Evolutionary conservation across 2,888 invertebrate species (phyloP), one percentile per base, ranked within the genome.

Genomic region (Zaprionus bogoriensis): DNA sequence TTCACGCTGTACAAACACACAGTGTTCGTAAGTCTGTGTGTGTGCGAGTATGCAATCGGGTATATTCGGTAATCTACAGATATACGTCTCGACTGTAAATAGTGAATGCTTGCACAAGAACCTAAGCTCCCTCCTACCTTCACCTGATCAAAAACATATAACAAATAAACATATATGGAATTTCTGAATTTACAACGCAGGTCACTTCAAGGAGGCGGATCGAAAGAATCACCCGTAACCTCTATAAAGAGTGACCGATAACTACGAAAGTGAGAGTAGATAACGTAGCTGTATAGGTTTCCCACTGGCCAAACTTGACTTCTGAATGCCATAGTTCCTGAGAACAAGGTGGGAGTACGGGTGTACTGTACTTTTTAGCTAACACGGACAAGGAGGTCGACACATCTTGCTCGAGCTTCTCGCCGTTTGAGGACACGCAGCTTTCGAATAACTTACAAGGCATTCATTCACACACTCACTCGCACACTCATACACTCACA

Each of bases 381-480:
- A 22, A 10, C 30, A 45, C 55, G 65, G 47, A 36, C 42, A 70
- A 30, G 50, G 52, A 63, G 59, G 39, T 62, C 51, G 32, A 53
- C 54, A 51, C 50, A 63, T 72, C 44, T 60, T 52, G 48, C 47
- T 25, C 19, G 19, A 53, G 59, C 23, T 32, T 22, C 50, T 46
- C 14, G 14, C 14, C 17, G 10, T 65, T 66, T 70, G 57, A 72
- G 44, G n/a, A n/a, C n/a, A n/a, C n/a, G n/a, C n/a, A n/a, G n/a
- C n/a, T 23, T 59, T 57, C 44, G 71, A 71, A 71, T 54, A 52
- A 38, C 54, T 51, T 39, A 25, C 54, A 36, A 9, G 14, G 32
- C 32, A 36, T 36, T 36, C 32, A 41, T 44, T 41, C 25, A 36
- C 12, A 51, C 45, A 48, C 17, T 48, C 55, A 60, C 30, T 19